Base-by-base conservation (phyloP, 2,888 invertebrate species). In the Brachyptera putata region DNA sequence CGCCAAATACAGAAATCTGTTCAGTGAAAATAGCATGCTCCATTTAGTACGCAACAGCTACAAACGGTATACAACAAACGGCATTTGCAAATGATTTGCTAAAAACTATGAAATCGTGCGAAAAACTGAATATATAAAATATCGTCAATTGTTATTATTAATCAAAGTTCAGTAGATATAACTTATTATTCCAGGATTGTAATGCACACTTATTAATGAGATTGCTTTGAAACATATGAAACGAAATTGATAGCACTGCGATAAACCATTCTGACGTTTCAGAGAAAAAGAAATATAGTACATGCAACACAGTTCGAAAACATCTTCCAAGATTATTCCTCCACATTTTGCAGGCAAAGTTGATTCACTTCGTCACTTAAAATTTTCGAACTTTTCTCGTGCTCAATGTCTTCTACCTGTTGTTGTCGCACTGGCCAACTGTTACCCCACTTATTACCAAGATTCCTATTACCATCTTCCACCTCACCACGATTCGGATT, bases 301-400 rank as follows among this genome's bases (percentile, higher is more conserved):
- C n/a, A n/a, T n/a, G n/a, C n/a, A n/a, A n/a, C n/a, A n/a, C n/a
- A n/a, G n/a, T n/a, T n/a, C n/a, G n/a, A n/a, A n/a, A n/a, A n/a
- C n/a, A n/a, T n/a, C n/a, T n/a, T n/a, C n/a, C n/a, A n/a, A n/a
- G n/a, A n/a, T 49, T 14, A 60, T 16, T 58, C 61, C 25, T 61
- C 61, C 3, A 39, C 48, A 22, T 53, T 53, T 14, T 56, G 58
- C 39, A 61, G 36, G 36, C 46, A 49, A 34, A 61, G 49, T 24
- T 56, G 61, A 34, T 57, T 50, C 34, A 61, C 61, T 46, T 57
- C 61, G 18, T 61, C 57, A 1, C 50, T 57, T 13, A 57, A 26
- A 13, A 16, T 26, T 50, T 58, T 61, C 22, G 61, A 57, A 36
- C 41, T 50, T 14, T 50, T 43, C 25, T 61, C 61, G 24, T 21